Evolutionary conservation across 2,113 vertebrate species (phyloP).

Genomic region (Genyomyrus donnyi): DNA sequence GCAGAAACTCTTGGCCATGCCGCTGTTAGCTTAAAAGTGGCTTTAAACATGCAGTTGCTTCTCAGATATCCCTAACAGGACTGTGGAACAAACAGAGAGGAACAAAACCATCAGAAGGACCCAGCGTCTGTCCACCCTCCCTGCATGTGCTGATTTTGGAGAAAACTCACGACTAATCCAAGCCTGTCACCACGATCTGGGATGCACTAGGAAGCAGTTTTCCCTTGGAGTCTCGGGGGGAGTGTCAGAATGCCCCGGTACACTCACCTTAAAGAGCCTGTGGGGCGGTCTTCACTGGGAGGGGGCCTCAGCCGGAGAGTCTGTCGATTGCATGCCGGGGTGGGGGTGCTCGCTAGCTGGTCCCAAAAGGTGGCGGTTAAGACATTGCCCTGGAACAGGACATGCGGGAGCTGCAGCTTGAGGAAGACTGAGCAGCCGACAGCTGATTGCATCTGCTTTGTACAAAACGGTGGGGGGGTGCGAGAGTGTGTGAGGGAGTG

Average conservation of each 20-base stretch:
- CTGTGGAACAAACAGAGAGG: not conserved
- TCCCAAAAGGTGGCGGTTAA: constrained; percentile 35
- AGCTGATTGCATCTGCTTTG: constrained; percentile 51
- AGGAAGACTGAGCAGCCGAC: constrained; percentile 39
- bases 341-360: constrained; percentile 21
- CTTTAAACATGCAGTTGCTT: not conserved
- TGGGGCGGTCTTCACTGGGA: not conserved
- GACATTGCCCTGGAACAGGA: constrained; percentile 53
- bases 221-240: not conserved
- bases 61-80: not conserved
- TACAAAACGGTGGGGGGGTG: constrained; percentile 46
- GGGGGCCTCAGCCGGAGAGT: not conserved
- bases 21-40: not conserved
- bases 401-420: constrained; percentile 44
- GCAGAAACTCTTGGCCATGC: not conserved
- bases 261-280: constrained; percentile 15
- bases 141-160: not conserved
- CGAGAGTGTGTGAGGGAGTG: constrained; percentile 9
- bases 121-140: not conserved
- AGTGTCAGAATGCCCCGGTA: not conserved
- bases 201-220: not conserved
- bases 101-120: not conserved
- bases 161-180: not conserved
- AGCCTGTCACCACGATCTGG: not conserved
- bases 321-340: constrained; percentile 11